phyloP scores from a whole-genome alignment of 2,888 invertebrate genomes.

The Drosophila suboccidentalis region DNA sequence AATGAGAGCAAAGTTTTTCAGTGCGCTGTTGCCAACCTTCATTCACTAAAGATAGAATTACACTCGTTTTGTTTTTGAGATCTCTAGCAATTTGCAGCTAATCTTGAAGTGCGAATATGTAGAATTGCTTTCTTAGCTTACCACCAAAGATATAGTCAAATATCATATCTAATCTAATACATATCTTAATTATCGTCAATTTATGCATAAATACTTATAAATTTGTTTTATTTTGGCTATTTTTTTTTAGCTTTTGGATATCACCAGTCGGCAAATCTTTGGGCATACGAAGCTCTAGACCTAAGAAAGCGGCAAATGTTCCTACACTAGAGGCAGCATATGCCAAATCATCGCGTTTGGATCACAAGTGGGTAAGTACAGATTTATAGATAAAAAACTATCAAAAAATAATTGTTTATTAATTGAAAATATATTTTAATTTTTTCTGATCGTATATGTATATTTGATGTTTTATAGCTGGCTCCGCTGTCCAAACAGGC shows the following conservation, averaged over 20 bases:
- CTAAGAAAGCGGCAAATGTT: constrained; percentile 91
- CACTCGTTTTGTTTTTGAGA: too few species aligned
- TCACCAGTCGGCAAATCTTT: constrained; percentile 92
- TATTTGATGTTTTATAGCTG: constrained; percentile 86
- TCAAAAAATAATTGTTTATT: too few species aligned
- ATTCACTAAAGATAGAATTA: neutral
- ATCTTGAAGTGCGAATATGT: neutral
- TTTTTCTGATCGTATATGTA: neutral
- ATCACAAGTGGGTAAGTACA: constrained; percentile 91
- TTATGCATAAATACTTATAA: constrained; percentile 2
- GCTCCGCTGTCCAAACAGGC: constrained; percentile 92
- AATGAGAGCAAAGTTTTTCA: too few species aligned
- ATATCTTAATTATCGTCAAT: neutral
- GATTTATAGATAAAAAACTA: neutral
- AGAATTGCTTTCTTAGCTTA: neutral
- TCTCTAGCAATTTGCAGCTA: too few species aligned
- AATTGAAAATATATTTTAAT: too few species aligned
- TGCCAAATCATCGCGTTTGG: constrained; percentile 89
- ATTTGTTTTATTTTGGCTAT: neutral
- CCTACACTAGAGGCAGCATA: constrained; percentile 92
- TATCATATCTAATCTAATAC: neutral
- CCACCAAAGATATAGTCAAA: neutral
- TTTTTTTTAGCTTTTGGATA: constrained; percentile 89
- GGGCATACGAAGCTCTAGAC: constrained; percentile 92
- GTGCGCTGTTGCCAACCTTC: constrained; percentile 10